Percentiles rank a stretch among this genome's conserved stretches.
Conservation (phyloP, 2,113 vertebrate species). For the Ophiodon elongatus region DNA sequence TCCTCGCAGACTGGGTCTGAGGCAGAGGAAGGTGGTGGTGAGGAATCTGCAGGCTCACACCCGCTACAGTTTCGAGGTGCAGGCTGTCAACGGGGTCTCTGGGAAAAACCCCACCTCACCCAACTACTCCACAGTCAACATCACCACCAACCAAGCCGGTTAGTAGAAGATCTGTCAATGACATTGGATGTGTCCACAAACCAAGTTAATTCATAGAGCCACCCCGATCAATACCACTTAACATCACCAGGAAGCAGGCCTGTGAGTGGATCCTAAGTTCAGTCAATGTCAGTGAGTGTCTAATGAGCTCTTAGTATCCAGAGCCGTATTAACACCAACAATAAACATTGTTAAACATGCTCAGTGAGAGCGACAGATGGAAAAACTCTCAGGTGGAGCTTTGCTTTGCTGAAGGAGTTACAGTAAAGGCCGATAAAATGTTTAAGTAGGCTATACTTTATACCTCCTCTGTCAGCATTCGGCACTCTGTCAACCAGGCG, state of each 20-base stretch:
- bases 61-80: conserved; percentile 97
- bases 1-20: conserved; percentile 93
- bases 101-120: conserved; percentile 90
- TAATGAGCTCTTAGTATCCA: conserved; percentile 58
- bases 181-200: conserved; percentile 26
- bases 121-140: conserved; percentile 94
- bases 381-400: conserved; percentile 27
- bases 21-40: conserved; percentile 91
- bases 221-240: conserved; percentile 77
- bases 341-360: conserved; percentile 37
- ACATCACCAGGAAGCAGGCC: conserved; percentile 43
- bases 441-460: conserved; percentile 8
- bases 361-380: conserved; percentile 48
- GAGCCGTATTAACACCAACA: conserved; percentile 31
- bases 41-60: conserved; percentile 98
- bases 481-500: conserved; percentile 44
- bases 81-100: conserved; percentile 96
- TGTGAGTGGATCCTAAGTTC: conserved; percentile 47
- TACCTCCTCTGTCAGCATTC: conserved; percentile 53
- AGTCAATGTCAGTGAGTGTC: conserved; percentile 63
- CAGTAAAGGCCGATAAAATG: conserved; percentile 39
- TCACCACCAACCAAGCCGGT: conserved; percentile 99
- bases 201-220: conserved; percentile 60
- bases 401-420: conserved; percentile 15
- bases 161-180: conserved; percentile 73